These are phyloP conservation scores for Ditula angustiorana DNA, from an alignment of 2,888 invertebrate species.

Conservation along the genomic window DNA sequence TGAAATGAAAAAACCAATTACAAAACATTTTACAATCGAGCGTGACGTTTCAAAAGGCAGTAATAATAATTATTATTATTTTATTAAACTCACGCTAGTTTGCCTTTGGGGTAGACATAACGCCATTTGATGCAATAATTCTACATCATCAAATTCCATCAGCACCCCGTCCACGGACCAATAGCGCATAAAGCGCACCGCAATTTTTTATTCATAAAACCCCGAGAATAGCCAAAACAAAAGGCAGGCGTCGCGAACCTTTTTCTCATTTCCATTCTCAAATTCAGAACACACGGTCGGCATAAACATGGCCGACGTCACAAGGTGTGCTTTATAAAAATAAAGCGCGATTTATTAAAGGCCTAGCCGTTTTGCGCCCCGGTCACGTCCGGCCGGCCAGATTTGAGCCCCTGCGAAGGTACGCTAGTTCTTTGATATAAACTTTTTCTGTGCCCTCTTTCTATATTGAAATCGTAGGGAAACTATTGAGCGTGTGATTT, in stretches of 20 bases:
- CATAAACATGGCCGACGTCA: conserved; percentile 75
- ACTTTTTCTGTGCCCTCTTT: conserved; percentile 63
- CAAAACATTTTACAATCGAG: too few species aligned
- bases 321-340: conserved; percentile 80
- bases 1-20: too few species aligned
- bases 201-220: conserved; percentile 39
- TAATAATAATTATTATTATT: too few species aligned
- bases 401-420: conserved; percentile 70
- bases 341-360: conserved; percentile 82
- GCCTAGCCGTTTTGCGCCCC: conserved; percentile 57
- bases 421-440: conserved; percentile 72
- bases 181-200: conserved; percentile 27
- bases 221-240: conserved; percentile 44
- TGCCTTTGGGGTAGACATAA: too few species aligned
- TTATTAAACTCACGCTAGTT: too few species aligned
- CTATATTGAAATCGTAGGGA: conserved; percentile 76
- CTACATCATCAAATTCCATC: conserved; percentile 36
- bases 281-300: conserved; percentile 69
- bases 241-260: conserved; percentile 47
- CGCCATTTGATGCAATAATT: too few species aligned
- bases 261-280: conserved; percentile 53
- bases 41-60: too few species aligned
- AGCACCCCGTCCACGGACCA: conserved; percentile 25
- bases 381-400: conserved; percentile 75
- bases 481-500: conserved; percentile 54